Evolutionary conservation across 2,797 vertebrate genomes (phyloP).

Genomic region (Enoplosus armatus): DNA sequence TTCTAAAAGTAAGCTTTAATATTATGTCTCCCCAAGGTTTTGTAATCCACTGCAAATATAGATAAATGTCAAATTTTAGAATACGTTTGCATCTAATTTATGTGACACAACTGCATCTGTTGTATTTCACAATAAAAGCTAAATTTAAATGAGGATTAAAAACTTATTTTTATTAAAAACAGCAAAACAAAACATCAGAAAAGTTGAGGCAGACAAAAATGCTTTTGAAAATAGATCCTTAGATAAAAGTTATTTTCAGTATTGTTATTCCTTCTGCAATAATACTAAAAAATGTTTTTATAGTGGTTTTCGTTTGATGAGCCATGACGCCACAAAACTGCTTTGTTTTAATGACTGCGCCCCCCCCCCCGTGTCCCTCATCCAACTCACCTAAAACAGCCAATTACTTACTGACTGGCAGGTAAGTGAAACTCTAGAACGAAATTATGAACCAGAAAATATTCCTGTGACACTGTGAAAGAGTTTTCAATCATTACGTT

Average conservation of each 20-base stretch:
- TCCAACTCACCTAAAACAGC: constrained; percentile 30
- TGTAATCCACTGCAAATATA: constrained; percentile 2
- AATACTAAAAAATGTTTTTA: background rate
- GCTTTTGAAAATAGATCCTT: background rate
- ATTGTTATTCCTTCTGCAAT: background rate
- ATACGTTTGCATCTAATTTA: background rate
- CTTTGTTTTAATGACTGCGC: constrained; percentile 46
- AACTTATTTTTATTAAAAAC: too few relatives aligned
- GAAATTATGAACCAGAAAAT: constrained; percentile 25
- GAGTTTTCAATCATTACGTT: constrained; percentile 41
- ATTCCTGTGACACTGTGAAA: constrained; percentile 26
- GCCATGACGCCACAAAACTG: constrained; percentile 7
- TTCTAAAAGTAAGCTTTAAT: background rate
- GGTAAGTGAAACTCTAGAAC: constrained; percentile 26
- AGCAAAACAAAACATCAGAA: background rate
- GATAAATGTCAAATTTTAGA: background rate
- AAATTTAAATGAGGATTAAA: background rate
- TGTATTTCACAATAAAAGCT: background rate
- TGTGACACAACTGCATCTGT: background rate
- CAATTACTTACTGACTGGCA: constrained; percentile 60
- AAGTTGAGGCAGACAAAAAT: background rate
- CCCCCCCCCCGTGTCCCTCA: constrained; percentile 19
- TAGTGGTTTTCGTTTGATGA: constrained; percentile 16
- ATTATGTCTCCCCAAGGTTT: background rate
- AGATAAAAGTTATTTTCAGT: too few relatives aligned